Conservation (phyloP, 2,888 invertebrate genomes). For the Trisateles emortualis region DNA sequence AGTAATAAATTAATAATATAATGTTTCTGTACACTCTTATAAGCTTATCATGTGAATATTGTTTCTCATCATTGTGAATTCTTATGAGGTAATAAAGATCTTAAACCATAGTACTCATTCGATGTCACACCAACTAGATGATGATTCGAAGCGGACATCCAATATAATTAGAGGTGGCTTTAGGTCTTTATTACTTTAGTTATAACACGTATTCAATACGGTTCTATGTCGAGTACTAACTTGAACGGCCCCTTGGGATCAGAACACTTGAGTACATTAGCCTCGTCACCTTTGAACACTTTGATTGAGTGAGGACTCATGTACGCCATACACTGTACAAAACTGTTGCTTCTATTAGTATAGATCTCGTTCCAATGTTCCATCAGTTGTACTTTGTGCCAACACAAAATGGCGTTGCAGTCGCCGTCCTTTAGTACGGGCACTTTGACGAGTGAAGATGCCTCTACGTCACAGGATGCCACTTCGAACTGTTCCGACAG, state of each 20-base stretch:
- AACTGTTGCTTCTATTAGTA: constrained; percentile 33
- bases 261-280: constrained; percentile 16
- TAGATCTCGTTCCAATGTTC: constrained; percentile 20
- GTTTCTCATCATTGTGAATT: no score
- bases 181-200: no score
- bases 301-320: constrained; percentile 5
- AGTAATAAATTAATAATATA: no score
- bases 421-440: constrained; percentile 18
- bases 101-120: no score
- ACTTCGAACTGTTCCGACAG: constrained; percentile 25
- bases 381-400: constrained; percentile 39
- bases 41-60: no score
- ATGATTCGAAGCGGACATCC: no score
- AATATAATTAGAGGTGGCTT: no score
- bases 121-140: no score
- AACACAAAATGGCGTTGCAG: constrained; percentile 36
- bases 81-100: no score
- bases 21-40: no score
- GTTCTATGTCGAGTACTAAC: no score
- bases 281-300: constrained; percentile 22
- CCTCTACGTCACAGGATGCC: constrained; percentile 2
- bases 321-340: constrained; percentile 32
- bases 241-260: not conserved
- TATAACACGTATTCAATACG: no score
- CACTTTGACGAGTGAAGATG: constrained; percentile 13